Evolutionary conservation across 2,113 vertebrate genomes (phyloP).

Genomic region (Lathamus discolor): DNA sequence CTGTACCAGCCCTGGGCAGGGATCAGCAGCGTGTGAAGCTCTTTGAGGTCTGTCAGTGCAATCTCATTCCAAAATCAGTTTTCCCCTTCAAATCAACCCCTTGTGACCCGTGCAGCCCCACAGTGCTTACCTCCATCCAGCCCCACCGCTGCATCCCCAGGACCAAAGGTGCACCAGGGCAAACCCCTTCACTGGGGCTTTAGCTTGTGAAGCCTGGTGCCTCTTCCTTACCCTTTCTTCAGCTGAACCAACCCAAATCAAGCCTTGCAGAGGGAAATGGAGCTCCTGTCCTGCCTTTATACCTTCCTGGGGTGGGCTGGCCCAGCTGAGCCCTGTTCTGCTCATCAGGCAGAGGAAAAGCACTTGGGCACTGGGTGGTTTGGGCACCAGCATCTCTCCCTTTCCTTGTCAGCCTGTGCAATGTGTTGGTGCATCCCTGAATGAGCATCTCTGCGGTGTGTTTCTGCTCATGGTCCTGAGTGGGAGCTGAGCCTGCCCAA

Average conservation of each 20-base stretch:
- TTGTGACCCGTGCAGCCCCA: rapidly evolving
- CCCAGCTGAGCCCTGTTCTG: not conserved
- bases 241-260: not conserved
- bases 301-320: not conserved
- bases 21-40: not conserved
- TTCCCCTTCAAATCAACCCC: not conserved
- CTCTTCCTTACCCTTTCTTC: not conserved
- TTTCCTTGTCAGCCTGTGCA: not conserved
- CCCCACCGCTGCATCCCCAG: not conserved
- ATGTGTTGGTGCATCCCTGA: rapidly evolving
- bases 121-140: not conserved
- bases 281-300: not conserved
- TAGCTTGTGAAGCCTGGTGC: rapidly evolving
- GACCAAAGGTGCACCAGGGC: rapidly evolving
- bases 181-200: not conserved
- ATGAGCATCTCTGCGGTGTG: rapidly evolving
- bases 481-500: not conserved
- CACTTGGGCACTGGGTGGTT: too few species aligned
- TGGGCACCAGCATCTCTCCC: not conserved
- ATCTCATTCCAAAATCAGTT: not conserved
- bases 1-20: not conserved
- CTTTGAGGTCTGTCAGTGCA: not conserved
- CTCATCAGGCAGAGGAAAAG: not conserved
- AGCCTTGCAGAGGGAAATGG: rapidly evolving
- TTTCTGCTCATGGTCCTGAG: rapidly evolving